phyloP scores from a whole-genome alignment of 2,888 invertebrate species.

The Tortrix viridana region DNA sequence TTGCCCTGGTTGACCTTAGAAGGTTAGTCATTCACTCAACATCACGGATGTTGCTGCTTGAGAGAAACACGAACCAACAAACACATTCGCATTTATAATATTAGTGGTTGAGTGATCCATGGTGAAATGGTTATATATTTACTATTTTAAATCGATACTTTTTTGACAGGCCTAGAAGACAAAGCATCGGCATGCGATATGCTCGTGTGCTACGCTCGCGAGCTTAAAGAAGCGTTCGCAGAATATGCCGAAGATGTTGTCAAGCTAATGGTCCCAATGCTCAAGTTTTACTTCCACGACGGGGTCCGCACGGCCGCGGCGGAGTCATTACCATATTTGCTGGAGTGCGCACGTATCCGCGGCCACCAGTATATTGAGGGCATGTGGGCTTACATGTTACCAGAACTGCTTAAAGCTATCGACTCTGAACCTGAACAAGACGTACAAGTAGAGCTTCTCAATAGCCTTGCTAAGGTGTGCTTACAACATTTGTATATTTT shows the following conservation, averaged over 20 bases:
- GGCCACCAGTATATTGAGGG: conserved; percentile 86
- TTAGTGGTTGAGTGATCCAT: neutral
- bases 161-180: conserved; percentile 90
- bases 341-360: conserved; percentile 94
- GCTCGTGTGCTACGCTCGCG: conserved; percentile 97
- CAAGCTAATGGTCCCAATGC: conserved; percentile 92
- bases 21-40: no score
- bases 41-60: no score
- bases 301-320: conserved; percentile 96
- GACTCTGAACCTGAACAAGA: conserved; percentile 96
- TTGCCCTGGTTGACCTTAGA: no score
- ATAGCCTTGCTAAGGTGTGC: conserved; percentile 89
- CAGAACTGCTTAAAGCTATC: conserved; percentile 93
- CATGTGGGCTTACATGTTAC: conserved; percentile 96
- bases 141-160: conserved; percentile 8
- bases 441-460: conserved; percentile 92
- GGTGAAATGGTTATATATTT: neutral
- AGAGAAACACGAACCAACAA: no score
- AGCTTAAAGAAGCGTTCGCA: conserved; percentile 91
- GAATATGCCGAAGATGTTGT: conserved; percentile 87
- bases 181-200: conserved; percentile 98
- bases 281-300: conserved; percentile 97
- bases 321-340: conserved; percentile 93
- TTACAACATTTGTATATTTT: conserved; percentile 3
- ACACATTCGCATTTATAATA: neutral